These are phyloP conservation scores for Bolborhynchus lineola DNA, from an alignment of 2,113 vertebrate genomes.

Conservation along the genomic window DNA sequence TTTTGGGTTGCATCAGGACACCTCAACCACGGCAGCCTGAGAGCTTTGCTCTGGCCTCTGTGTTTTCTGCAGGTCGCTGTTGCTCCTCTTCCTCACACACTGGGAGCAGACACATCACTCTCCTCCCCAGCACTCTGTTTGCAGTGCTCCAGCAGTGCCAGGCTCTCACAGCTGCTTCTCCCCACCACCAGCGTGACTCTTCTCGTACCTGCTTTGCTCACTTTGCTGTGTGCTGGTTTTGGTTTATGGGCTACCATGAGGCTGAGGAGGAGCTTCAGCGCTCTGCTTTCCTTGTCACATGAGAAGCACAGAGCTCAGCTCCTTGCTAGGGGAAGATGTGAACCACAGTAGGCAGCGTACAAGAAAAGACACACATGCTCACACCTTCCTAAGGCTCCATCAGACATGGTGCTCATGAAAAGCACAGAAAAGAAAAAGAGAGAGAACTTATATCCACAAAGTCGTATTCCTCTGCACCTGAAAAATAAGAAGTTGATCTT, in stretches of 20 bases:
- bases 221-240: neutral
- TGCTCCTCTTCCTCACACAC: neutral
- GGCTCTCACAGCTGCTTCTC: neutral
- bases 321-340: neutral
- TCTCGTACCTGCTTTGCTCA: rapidly evolving
- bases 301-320: neutral
- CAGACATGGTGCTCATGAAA: neutral
- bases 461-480: neutral
- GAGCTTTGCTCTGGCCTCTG: neutral
- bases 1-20: neutral
- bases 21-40: neutral
- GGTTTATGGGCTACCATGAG: neutral
- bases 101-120: neutral
- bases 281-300: rapidly evolving
- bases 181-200: rapidly evolving
- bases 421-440: neutral
- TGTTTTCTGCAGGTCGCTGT: neutral
- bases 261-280: neutral
- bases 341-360: rapidly evolving
- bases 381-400: rapidly evolving
- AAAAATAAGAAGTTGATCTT: neutral
- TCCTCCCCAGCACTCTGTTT: neutral
- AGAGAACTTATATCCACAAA: neutral
- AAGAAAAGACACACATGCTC: rapidly evolving
- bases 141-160: rapidly evolving